Conservation (phyloP, 2,888 invertebrate genomes). For the Blomia tropicalis region DNA sequence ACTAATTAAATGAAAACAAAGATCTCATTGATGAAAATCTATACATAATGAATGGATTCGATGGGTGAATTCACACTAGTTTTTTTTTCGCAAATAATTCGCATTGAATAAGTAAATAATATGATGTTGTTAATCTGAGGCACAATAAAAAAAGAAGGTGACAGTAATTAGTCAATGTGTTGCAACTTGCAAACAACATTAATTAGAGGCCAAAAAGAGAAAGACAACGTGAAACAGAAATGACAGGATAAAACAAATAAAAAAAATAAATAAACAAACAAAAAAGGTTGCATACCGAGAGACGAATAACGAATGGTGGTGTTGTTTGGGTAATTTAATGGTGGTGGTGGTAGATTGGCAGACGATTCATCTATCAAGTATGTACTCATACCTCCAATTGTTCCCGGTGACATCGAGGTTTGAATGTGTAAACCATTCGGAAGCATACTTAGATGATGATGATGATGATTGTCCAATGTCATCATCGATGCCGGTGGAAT, state of each 20-base stretch:
- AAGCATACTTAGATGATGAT: background rate
- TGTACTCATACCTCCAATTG: constrained; percentile 19
- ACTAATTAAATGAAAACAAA: no score
- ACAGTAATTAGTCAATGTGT: background rate
- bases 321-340: background rate
- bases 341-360: background rate
- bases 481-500: constrained; percentile 15
- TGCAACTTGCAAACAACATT: background rate
- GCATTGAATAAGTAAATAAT: background rate
- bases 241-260: background rate
- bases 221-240: background rate
- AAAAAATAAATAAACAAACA: no score
- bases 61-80: no score
- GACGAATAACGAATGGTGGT: constrained; percentile 12
- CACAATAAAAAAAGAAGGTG: background rate
- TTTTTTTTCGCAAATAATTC: no score
- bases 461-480: background rate
- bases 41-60: no score
- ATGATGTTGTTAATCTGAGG: background rate
- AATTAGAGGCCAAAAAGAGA: background rate
- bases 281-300: background rate
- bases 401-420: background rate
- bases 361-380: constrained; percentile 24
- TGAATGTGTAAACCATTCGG: background rate
- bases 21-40: no score